Conservation (phyloP, 1,140 invertebrate species). For the Bombus huntii region DNA sequence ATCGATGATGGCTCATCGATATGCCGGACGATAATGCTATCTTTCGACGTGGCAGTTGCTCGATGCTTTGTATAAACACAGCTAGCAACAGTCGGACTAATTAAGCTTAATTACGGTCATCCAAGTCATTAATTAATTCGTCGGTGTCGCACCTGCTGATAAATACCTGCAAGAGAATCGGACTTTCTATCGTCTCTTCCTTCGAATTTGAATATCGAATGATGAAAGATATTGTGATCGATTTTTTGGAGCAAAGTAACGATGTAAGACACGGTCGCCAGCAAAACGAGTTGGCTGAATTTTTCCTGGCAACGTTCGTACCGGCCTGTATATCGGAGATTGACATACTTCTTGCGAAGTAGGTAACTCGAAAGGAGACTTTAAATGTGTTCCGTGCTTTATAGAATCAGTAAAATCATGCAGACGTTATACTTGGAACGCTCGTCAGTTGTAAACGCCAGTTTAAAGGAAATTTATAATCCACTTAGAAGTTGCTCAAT, state of each 20-base stretch:
- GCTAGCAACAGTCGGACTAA: constrained; percentile 57
- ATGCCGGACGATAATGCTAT: constrained; percentile 40
- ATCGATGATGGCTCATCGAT: background rate
- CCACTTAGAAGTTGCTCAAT: too few relatives aligned
- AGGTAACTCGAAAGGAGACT: background rate
- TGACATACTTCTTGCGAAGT: background rate
- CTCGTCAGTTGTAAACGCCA: too few relatives aligned
- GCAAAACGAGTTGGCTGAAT: background rate
- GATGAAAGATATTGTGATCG: background rate
- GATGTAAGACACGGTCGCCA: background rate
- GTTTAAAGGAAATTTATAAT: too few relatives aligned
- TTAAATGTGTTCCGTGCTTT: too few relatives aligned
- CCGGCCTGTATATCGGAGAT: background rate
- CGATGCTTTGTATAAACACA: constrained; percentile 48
- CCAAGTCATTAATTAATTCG: constrained; percentile 64
- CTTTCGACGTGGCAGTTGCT: constrained; percentile 15
- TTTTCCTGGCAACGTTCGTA: background rate
- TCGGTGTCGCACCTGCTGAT: constrained; percentile 28
- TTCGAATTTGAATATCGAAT: background rate
- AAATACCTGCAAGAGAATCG: constrained; percentile 24
- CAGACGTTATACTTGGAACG: too few relatives aligned
- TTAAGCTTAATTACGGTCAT: constrained; percentile 66
- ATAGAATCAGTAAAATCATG: too few relatives aligned
- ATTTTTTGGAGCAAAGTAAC: background rate
- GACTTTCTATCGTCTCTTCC: background rate